Evolutionary conservation across 2,888 invertebrate genomes (phyloP), one percentile per base, ranked within the genome.

Genomic region (Ochropacha duplaris): DNA sequence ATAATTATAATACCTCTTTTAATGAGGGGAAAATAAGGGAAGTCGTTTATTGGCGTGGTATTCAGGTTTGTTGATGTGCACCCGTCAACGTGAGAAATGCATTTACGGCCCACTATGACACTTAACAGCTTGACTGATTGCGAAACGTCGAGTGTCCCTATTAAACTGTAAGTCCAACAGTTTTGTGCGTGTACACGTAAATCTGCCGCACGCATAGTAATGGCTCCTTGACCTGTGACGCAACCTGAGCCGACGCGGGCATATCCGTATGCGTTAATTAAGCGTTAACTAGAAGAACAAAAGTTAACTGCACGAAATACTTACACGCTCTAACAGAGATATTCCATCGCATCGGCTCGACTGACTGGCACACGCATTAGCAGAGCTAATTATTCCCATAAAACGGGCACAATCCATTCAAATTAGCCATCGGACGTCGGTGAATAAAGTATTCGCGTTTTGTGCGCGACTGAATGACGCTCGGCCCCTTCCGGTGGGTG

Each of bases 401-500:
- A 88, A 88, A 85, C 77, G 76, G 79, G 84, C 84, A 86, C 86
- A 87, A 90, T 89, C 87, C 90, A 90, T 92, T 91, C 88, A 92
- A 91, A 91, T 91, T 91, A 90, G 88, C 89, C 86, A 89, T 88
- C 85, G 84, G 84, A 86, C 85, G 86, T 84, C 81, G 83, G 85
- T 91, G 90, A 91, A 91, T 91, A 87, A 88, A 88, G 86, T 82
- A 88, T 88, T 87, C 84, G 89, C 88, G 90, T 89, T 90, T 91
- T 92, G 90, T 92, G 83, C 75, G 79, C 83, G 84, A 78, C 81
- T 91, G 91, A 92, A 91, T 90, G 90, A 91, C 90, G 90, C 87
- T 86, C 84, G 89, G 87, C 86, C 86, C 78, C 90, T 92, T 92
- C 92, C 92, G 91, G 91, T 92, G 91, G 92, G 92, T 92, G 92